Evolutionary conservation across 2,888 invertebrate genomes (phyloP).

Genomic region (Drosophila subquinaria): DNA sequence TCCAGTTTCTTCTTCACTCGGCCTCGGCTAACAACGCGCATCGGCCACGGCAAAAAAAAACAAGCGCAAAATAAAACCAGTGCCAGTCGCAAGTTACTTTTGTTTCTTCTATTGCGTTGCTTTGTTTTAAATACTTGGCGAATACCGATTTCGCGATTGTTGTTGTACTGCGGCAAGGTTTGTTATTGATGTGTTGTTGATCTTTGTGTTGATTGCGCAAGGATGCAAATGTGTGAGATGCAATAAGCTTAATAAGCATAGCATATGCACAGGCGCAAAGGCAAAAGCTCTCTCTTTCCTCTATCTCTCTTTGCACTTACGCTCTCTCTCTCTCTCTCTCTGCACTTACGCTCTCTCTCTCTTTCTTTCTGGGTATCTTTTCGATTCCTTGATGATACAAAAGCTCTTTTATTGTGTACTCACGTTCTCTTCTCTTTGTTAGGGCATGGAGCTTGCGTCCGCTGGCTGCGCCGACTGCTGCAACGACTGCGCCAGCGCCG

Average conservation of each 20-base stretch:
- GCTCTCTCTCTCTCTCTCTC: background rate
- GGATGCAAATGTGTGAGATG: conserved; percentile 31
- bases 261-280: conserved; percentile 57
- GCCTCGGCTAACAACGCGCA: conserved; percentile 65
- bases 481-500: conserved; percentile 46
- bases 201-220: conserved; percentile 24
- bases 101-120: conserved; percentile 2
- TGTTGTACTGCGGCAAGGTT: conserved; percentile 45
- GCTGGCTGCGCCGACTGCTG: conserved; percentile 65
- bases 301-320: background rate
- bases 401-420: background rate
- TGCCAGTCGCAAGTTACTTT: conserved; percentile 17
- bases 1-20: conserved; percentile 82
- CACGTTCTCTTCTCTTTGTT: conserved; percentile 4
- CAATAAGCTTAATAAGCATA: conserved; percentile 49
- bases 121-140: conserved; percentile 9
- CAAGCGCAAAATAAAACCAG: conserved; percentile 31
- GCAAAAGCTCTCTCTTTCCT: conserved; percentile 18
- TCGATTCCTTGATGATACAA: background rate
- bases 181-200: conserved; percentile 10
- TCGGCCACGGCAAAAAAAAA: conserved; percentile 55
- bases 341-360: background rate
- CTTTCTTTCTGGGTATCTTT: background rate
- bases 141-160: conserved; percentile 12
- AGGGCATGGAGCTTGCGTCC: conserved; percentile 60